phyloP scores from a whole-genome alignment of 1,140 invertebrate species.

The Drosophila dunni region DNA sequence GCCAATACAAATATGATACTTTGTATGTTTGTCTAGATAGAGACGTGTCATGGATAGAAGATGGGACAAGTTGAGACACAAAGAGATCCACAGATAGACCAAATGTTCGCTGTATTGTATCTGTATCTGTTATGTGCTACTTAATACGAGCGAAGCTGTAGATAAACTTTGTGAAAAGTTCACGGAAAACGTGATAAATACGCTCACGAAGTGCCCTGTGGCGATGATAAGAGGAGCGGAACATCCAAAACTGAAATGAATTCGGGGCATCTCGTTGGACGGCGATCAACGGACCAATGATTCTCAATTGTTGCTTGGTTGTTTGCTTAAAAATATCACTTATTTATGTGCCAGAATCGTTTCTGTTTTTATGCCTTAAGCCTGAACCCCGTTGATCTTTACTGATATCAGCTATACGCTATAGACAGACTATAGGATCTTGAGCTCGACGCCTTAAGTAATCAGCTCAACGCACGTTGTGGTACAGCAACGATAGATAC shows the following conservation, averaged over 20 bases:
- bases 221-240: constrained; percentile 57
- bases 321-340: constrained; percentile 40
- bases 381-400: constrained; percentile 71
- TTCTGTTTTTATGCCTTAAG: constrained; percentile 46
- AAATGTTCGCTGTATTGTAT: constrained; percentile 24
- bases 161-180: constrained; percentile 84
- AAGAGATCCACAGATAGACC: constrained; percentile 59
- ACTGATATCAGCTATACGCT: constrained; percentile 59
- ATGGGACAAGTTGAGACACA: constrained; percentile 43
- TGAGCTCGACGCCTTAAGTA: constrained; percentile 3
- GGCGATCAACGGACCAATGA: constrained; percentile 42
- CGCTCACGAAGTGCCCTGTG: constrained; percentile 33
- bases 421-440: constrained; percentile 3
- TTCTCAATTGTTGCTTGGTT: constrained; percentile 21
- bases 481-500: constrained; percentile 26
- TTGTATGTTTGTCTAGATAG: constrained; percentile 32
- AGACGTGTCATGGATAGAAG: constrained; percentile 22
- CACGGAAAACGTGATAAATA: constrained; percentile 84
- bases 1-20: constrained; percentile 23
- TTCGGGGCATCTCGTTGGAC: constrained; percentile 29
- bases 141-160: constrained; percentile 43
- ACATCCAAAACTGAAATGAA: constrained; percentile 25
- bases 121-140: constrained; percentile 6
- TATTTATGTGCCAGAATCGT: constrained; percentile 30
- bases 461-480: constrained; percentile 7